Conservation (phyloP, 2,888 invertebrate species). For the Chrysolina oricalcia region DNA sequence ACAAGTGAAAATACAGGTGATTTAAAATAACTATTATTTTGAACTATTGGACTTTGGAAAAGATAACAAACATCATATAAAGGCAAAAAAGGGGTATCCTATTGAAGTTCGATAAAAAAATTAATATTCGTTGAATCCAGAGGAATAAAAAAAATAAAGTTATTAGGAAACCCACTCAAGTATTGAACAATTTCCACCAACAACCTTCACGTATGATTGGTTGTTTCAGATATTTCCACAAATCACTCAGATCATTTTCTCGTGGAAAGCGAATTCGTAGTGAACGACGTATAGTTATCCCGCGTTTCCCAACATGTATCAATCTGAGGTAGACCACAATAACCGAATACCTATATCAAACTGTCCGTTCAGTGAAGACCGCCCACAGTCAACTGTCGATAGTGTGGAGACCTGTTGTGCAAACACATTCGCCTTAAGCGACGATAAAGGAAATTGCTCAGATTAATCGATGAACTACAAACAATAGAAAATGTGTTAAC, state of each 20-base stretch:
- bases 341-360: conserved; percentile 47
- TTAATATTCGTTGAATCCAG: no score
- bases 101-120: no score
- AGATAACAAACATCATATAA: no score
- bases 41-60: no score
- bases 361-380: conserved; percentile 44
- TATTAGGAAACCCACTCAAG: no score
- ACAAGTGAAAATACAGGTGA: no score
- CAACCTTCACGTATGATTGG: no score
- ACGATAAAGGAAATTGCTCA: conserved; percentile 64
- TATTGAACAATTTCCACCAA: no score
- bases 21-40: no score
- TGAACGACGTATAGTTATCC: neutral
- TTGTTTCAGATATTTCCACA: no score
- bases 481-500: conserved; percentile 36
- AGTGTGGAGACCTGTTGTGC: conserved; percentile 66
- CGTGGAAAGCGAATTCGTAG: neutral
- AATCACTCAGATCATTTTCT: neutral
- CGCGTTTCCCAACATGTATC: conserved; percentile 5
- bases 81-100: no score
- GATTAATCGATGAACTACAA: conserved; percentile 40
- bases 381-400: conserved; percentile 64
- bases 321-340: conserved; percentile 43
- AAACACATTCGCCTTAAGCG: conserved; percentile 65
- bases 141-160: no score